Evolutionary conservation across 2,888 invertebrate species (phyloP).

Genomic region (Thymelicus acteon): DNA sequence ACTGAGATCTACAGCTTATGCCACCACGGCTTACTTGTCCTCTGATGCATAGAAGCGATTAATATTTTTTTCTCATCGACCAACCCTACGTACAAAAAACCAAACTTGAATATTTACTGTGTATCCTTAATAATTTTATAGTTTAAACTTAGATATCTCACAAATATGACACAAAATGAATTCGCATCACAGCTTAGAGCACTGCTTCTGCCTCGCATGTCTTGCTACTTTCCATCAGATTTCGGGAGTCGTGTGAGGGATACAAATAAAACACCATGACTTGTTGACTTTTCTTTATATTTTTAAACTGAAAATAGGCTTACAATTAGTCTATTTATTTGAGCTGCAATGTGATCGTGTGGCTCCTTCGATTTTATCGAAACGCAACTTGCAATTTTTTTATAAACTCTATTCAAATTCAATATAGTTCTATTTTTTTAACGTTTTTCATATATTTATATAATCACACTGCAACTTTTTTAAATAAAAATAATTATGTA

Average conservation of each 20-base stretch:
- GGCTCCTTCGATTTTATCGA: constrained; percentile 45
- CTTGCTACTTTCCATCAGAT: no score
- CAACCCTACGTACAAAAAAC: no score
- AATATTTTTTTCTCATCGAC: no score
- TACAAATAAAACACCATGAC: constrained; percentile 44
- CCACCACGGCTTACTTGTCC: no score
- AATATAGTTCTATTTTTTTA: constrained; percentile 27
- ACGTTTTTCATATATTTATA: constrained; percentile 53
- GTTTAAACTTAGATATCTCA: no score
- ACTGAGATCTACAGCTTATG: no score
- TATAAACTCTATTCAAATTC: constrained; percentile 8
- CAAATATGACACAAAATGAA: no score
- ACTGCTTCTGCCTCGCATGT: no score
- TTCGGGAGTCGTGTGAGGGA: background rate
- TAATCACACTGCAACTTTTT: constrained; percentile 65
- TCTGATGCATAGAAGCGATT: no score
- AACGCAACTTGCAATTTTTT: constrained; percentile 41
- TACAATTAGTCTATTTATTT: constrained; percentile 65
- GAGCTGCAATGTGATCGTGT: constrained; percentile 73
- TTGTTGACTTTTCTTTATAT: constrained; percentile 60
- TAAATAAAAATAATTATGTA: constrained; percentile 68
- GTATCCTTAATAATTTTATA: no score
- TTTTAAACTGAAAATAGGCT: constrained; percentile 80
- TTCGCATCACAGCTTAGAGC: no score
- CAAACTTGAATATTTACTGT: no score